These are phyloP conservation scores for Oryzias dopingdopingensis DNA, from an alignment of 2,797 vertebrate genomes.

Conservation along the genomic window DNA sequence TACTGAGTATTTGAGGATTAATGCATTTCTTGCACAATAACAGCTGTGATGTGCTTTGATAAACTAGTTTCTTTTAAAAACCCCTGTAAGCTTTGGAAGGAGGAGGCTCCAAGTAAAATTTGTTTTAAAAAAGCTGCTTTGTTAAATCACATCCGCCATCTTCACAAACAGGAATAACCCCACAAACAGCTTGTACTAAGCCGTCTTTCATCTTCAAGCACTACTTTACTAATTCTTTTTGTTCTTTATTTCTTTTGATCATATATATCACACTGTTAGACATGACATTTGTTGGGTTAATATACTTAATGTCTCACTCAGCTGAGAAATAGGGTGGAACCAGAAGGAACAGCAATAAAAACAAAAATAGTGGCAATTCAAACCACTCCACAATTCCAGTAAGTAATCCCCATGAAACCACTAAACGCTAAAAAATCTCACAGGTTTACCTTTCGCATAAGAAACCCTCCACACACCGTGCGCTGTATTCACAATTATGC, in stretches of 20 bases:
- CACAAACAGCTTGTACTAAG: no score
- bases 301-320: constrained; percentile 10
- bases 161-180: no score
- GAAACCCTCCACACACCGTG: constrained; percentile 31
- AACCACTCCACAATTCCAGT: constrained; percentile 3
- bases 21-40: neutral
- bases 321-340: neutral
- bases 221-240: no score
- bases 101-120: constrained; percentile 2
- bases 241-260: neutral
- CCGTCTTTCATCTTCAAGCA: no score
- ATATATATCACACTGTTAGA: constrained; percentile 13
- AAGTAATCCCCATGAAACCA: constrained; percentile 7
- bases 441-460: constrained; percentile 17
- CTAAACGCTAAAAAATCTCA: neutral
- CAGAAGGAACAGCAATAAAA: constrained; percentile 2
- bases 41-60: neutral
- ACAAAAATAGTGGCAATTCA: constrained; percentile 6
- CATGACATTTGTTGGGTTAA: constrained; percentile 13
- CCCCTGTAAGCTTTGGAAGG: neutral
- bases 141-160: neutral
- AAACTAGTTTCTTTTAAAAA: no score
- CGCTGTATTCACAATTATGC: constrained; percentile 36
- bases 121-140: constrained; percentile 17
- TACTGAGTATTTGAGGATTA: neutral